Conservation (phyloP, 1,140 invertebrate species). For the Asbolus verrucosus region DNA sequence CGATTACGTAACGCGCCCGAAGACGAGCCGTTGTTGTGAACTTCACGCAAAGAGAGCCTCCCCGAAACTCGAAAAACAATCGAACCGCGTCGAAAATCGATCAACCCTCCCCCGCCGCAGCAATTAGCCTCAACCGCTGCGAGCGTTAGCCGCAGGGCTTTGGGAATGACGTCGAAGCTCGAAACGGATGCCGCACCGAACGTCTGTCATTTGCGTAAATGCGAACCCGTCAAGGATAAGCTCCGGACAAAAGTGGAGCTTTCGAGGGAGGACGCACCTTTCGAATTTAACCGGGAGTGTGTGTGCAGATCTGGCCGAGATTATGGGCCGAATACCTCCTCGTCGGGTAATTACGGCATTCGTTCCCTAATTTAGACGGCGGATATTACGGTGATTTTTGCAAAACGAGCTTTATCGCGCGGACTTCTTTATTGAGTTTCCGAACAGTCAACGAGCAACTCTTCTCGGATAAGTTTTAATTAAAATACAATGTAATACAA, state of each 20-base stretch:
- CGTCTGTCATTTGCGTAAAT: no score
- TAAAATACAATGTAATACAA: constrained; percentile 28
- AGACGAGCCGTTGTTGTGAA: no score
- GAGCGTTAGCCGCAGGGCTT: not conserved
- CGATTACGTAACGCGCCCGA: not conserved
- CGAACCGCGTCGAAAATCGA: not conserved
- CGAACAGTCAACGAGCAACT: constrained; percentile 16
- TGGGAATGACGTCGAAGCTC: no score
- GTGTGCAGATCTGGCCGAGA: not conserved
- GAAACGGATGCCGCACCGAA: no score
- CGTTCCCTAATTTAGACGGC: not conserved
- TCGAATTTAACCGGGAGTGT: no score
- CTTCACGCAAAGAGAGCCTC: no score
- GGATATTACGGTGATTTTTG: not conserved
- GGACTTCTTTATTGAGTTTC: constrained; percentile 27
- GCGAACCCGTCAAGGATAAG: no score
- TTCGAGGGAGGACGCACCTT: not conserved
- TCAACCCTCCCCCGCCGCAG: no score
- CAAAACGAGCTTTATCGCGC: not conserved
- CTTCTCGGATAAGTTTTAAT: constrained; percentile 29
- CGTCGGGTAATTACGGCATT: constrained; percentile 1
- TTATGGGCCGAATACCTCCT: not conserved
- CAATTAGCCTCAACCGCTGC: not conserved
- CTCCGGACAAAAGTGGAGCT: not conserved
- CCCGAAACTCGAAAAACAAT: constrained; percentile 3